Base-by-base conservation (phyloP, 1,140 invertebrate species). In the Drosophila parvula region DNA sequence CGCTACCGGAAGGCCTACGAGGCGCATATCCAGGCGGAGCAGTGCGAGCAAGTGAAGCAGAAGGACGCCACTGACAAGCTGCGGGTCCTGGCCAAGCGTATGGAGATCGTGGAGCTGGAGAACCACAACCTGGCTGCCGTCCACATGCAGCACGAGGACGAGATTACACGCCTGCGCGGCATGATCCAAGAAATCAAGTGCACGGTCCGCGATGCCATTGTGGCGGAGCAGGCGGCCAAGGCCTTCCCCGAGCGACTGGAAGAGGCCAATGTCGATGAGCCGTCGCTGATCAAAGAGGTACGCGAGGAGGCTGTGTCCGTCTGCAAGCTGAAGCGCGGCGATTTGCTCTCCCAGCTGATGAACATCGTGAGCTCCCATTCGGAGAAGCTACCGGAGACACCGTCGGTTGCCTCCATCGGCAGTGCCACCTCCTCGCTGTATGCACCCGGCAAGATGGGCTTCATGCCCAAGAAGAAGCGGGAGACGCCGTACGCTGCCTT, bases 151-250 rank as follows among this genome's bases (percentile, higher is more conserved):
- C 91, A 94, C 50, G 92, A 92, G 40, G 82, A 91, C 44, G 94
- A 95, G 86, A 93, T 94, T 27, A 53, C 92, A 3, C 93, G 93
- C 43, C 70, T 96, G 7, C 93, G 92, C 2, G 91, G 92, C 41
- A 92, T 95, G 62, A 90, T 96, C 18, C 92, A 93, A 65, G 93
- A 94, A 81, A 94, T 95, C 4, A 94, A 94, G 41, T 81, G 90
- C 18, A 93, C 94, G 28, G 93, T 96, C 8, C 91, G 93, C 59
- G 93, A 94, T 61, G 94, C 94, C 38, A 90, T 95, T 16, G 93
- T 94, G 36, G 79, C 91, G 30, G 92, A 91, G 80, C 91, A 91
- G 40, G 69, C 74, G 53, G 90, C 44, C 79, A 94, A 78, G 92
- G 83, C 92, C 92, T 90, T 79, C 70, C 86, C 81, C 6, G 41